phyloP scores from a whole-genome alignment of 2,113 vertebrate species.

The Saccopteryx bilineata region DNA sequence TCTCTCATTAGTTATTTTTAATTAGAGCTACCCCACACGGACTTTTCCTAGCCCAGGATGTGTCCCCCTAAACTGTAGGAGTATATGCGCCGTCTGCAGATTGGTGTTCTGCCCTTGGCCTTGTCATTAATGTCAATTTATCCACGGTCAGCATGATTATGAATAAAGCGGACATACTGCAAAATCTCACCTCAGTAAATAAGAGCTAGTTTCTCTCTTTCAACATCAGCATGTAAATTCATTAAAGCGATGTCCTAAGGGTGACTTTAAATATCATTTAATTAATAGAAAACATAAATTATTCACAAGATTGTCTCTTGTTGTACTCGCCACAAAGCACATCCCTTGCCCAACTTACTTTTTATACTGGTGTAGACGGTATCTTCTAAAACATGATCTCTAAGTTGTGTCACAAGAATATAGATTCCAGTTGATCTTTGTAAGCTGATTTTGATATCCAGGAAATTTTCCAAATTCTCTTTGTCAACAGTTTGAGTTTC shows the following conservation, averaged over 20 bases:
- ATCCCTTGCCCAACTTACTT: not conserved
- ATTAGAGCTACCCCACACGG: not conserved
- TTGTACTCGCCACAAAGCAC: not conserved
- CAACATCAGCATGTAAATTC: not conserved
- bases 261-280: not conserved
- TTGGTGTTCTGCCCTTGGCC: not conserved
- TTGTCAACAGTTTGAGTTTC: not conserved
- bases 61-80: not conserved
- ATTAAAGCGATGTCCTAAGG: not conserved
- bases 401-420: not conserved
- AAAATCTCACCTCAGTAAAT: not conserved
- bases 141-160: not conserved
- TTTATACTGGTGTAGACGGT: not conserved
- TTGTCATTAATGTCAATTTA: not conserved
- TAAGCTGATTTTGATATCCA: not conserved
- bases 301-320: not conserved
- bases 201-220: not conserved
- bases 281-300: conserved; percentile 14
- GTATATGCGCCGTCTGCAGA: not conserved
- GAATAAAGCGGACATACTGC: not conserved
- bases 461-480: not conserved
- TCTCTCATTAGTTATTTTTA: conserved; percentile 17
- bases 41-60: not conserved
- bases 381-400: not conserved
- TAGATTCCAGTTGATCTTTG: not conserved